phyloP scores from a whole-genome alignment of 1,140 invertebrate species.

The Leptinotarsa texana region DNA sequence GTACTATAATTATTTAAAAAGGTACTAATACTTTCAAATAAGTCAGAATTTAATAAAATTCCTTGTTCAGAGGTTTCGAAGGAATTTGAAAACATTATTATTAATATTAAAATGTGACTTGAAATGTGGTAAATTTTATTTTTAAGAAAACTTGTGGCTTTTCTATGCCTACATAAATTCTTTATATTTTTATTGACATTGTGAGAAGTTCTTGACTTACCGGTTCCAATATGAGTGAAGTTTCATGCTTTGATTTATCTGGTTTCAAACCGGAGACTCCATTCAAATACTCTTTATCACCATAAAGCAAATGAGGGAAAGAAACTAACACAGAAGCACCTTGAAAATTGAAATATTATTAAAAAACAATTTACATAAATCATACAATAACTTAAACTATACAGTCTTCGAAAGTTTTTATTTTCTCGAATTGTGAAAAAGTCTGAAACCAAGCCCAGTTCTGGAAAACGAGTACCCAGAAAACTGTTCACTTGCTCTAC shows the following conservation, averaged over 20 bases:
- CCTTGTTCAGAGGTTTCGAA: no score
- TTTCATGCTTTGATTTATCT: slow-evolving; percentile 37
- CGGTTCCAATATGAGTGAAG: slow-evolving; percentile 44
- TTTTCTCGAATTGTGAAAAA: slow-evolving; percentile 17
- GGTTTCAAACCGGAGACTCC: slow-evolving; percentile 42
- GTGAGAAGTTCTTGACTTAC: slow-evolving; percentile 36
- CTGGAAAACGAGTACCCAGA: slow-evolving; percentile 30
- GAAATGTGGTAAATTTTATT: no score
- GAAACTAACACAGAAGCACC: slow-evolving; percentile 47
- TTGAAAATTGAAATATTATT: slow-evolving; percentile 41
- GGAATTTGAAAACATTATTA: no score
- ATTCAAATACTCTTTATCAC: slow-evolving; percentile 38
- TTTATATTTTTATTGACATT: no score
- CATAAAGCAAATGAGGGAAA: slow-evolving; percentile 49
- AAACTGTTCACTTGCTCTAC: slow-evolving; percentile 1
- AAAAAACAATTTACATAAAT: slow-evolving; percentile 5
- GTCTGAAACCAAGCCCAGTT: slow-evolving; percentile 28
- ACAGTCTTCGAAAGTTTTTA: not conserved
- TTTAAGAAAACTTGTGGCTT: no score
- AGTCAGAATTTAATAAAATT: no score
- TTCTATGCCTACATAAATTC: no score
- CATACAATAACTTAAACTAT: not conserved
- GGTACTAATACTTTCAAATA: no score
- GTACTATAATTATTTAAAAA: no score
- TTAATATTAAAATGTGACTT: no score